Evolutionary conservation across 2,113 vertebrate species (phyloP), one percentile per base, ranked within the genome.

Genomic region (Phocoena phocoena): DNA sequence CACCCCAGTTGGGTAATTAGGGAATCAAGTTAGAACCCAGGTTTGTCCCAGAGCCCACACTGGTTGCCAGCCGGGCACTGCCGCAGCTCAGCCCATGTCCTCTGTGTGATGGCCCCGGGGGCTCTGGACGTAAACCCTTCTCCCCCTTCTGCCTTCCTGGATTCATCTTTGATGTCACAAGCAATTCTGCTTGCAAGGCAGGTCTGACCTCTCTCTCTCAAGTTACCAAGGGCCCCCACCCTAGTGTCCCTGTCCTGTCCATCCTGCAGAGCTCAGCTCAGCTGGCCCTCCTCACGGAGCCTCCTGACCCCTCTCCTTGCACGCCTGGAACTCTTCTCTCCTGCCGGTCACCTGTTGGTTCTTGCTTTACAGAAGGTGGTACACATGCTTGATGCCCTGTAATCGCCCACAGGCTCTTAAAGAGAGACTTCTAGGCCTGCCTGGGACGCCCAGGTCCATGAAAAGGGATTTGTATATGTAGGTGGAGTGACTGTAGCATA

Each of bases 301-400:
- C 15, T 0, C 33, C 33, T 63, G n/a, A 63, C 8, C 31, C 10
- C 60, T 60, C 12, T 47, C 14, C 3, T 23, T 60, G 26, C 68
- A 38, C 31, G 67, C 41, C 6, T 23, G 1, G 21, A 73, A 17
- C 26, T 44, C 62, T n/a, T 68, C 71, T 87, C 76, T 70, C 58
- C 53, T 83, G 50, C 25, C 71, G 33, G 20, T 60, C 18, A 79
- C 55, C 53, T 9, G 8, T 33, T 77, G 71, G 33, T 33, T 91
- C 47, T 88, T 13, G 2, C 4, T 41, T 96, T 79, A 55, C 17
- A 87, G 58, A 67, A 47, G 26, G 6, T 21, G 31, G 23, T 53
- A 17, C 21, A 20, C 31, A 53, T 6, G 3, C 31, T 38, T 9
- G 3, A 3, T 36, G 3, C 20, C 15, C 62, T 1, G 9, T 21